Percentiles rank a stretch among this genome's conserved stretches.
Conservation (phyloP, 2,113 vertebrate genomes). For the Corvus moneduloides region DNA sequence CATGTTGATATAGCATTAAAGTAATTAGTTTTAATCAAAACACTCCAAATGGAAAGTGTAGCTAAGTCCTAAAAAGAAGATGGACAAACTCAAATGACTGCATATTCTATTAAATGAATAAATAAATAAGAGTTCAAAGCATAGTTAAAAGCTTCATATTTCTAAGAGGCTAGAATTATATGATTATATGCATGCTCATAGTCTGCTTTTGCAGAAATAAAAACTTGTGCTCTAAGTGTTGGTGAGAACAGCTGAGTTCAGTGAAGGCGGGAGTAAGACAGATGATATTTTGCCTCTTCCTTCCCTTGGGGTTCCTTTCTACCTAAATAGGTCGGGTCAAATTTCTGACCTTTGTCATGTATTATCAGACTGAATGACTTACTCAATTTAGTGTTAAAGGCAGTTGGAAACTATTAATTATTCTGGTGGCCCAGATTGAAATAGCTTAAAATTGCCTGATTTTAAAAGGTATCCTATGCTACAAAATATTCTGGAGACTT, state of each 20-base stretch:
- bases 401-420: neutral
- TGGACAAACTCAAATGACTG: neutral
- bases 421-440: neutral
- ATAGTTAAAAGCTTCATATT: rapidly evolving
- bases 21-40: neutral
- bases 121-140: neutral
- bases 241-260: neutral
- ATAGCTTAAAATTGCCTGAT: neutral
- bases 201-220: neutral
- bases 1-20: neutral
- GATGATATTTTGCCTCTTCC: neutral
- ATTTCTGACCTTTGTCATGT: neutral
- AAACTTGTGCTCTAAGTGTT: neutral
- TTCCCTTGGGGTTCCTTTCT: neutral
- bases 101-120: neutral
- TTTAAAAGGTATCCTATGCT: neutral
- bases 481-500: neutral
- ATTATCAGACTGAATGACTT: neutral
- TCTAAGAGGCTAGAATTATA: neutral
- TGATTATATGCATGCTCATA: neutral
- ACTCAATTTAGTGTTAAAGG: neutral
- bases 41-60: neutral
- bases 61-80: neutral
- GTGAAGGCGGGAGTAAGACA: neutral
- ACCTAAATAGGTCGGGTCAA: neutral